A percentile compares a stretch with the other conserved stretches of the same genome.
phyloP scores from a whole-genome alignment of 2,113 vertebrate species.

The Aphyosemion australe region DNA sequence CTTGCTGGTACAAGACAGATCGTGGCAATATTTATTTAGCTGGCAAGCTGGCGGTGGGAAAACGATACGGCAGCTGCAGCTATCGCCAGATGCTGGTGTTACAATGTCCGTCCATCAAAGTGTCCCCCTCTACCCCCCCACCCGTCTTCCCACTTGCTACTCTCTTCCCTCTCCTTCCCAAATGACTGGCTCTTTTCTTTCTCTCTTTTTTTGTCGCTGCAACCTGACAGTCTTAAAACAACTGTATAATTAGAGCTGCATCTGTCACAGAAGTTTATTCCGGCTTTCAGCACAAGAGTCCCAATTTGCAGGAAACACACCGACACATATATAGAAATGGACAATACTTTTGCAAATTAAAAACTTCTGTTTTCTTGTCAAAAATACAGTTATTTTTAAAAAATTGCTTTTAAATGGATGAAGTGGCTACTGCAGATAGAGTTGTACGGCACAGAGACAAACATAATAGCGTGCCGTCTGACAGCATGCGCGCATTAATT shows the following conservation, averaged over 20 bases:
- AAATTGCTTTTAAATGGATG: constrained; percentile 6
- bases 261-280: constrained; percentile 73
- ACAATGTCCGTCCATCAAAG: constrained; percentile 80
- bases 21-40: constrained; percentile 82
- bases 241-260: constrained; percentile 84
- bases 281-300: constrained; percentile 58
- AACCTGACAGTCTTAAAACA: constrained; percentile 84
- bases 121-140: constrained; percentile 28
- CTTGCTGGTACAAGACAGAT: constrained; percentile 83
- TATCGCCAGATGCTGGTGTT: constrained; percentile 81
- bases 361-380: background rate
- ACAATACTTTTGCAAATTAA: background rate
- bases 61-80: constrained; percentile 78
- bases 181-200: constrained; percentile 76
- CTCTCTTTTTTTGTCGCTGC: constrained; percentile 55
- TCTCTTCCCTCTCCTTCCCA: constrained; percentile 64
- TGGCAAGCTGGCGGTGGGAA: constrained; percentile 77
- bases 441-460: constrained; percentile 9
- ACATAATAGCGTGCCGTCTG: constrained; percentile 12
- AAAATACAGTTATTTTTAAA: no score
- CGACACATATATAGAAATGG: constrained; percentile 16
- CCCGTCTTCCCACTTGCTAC: constrained; percentile 36
- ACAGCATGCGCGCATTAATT: constrained; percentile 39
- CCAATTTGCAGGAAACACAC: constrained; percentile 34
- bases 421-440: background rate